Evolutionary conservation across 2,888 invertebrate species (phyloP).

Genomic region (Lutraria lutraria): DNA sequence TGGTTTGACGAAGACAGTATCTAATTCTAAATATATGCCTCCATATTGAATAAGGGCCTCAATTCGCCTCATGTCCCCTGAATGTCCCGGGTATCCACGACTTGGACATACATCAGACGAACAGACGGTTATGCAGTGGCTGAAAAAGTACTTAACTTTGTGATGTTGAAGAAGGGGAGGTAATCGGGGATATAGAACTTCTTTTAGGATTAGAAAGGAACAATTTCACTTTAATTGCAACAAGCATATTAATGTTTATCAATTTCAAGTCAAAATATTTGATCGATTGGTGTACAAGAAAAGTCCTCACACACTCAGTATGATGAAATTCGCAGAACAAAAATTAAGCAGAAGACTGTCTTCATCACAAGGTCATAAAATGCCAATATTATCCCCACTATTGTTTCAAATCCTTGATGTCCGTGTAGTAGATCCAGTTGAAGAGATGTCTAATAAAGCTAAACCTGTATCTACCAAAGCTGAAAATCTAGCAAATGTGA

Average conservation of each 20-base stretch:
- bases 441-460: conserved; percentile 34
- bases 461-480: conserved; percentile 13
- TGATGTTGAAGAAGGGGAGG: conserved; percentile 73
- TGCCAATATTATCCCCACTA: conserved; percentile 67
- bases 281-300: conserved; percentile 73
- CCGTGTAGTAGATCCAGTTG: conserved; percentile 59
- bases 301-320: conserved; percentile 69
- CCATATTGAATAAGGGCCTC: conserved; percentile 48
- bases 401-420: conserved; percentile 65
- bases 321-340: conserved; percentile 74
- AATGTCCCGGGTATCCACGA: conserved; percentile 62
- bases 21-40: conserved; percentile 49
- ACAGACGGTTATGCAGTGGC: conserved; percentile 72
- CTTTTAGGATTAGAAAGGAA: conserved; percentile 74
- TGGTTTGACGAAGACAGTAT: conserved; percentile 34
- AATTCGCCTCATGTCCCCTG: conserved; percentile 70
- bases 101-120: conserved; percentile 61
- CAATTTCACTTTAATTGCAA: conserved; percentile 75
- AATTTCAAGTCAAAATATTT: conserved; percentile 72
- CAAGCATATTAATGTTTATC: conserved; percentile 73
- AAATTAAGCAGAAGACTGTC: conserved; percentile 72
- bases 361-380: conserved; percentile 66
- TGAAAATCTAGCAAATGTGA: conserved; percentile 32
- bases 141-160: conserved; percentile 69
- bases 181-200: conserved; percentile 77